These are phyloP conservation scores for Zonotrichia leucophrys DNA, from an alignment of 2,113 vertebrate species.

Conservation along the genomic window DNA sequence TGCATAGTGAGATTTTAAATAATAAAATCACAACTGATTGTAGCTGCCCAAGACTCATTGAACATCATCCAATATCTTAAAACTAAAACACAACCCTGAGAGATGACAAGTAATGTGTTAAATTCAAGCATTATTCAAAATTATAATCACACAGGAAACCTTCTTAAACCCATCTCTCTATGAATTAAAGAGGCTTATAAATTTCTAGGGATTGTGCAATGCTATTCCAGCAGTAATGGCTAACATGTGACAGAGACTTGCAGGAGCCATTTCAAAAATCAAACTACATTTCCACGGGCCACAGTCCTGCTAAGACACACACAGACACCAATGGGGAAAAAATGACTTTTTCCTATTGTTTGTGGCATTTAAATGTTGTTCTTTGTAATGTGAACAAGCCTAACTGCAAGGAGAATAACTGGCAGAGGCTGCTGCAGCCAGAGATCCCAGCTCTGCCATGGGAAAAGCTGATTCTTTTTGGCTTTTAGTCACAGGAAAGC, in stretches of 20 bases:
- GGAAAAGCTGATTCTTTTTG: neutral
- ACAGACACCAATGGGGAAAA: neutral
- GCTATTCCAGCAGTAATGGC: neutral
- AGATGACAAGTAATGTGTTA: neutral
- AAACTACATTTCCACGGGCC: neutral
- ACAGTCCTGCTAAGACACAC: neutral
- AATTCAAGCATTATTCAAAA: neutral
- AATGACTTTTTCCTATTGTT: neutral
- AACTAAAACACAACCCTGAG: neutral
- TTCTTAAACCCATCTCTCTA: slow-evolving; percentile 1
- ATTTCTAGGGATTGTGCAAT: neutral
- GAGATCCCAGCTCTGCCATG: neutral
- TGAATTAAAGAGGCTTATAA: slow-evolving; percentile 44
- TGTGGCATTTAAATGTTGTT: neutral
- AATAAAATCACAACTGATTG: neutral
- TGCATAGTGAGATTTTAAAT: neutral
- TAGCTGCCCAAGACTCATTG: neutral
- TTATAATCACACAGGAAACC: neutral
- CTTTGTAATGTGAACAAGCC: neutral
- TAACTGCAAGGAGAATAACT: neutral
- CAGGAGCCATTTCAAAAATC: slow-evolving; percentile 31
- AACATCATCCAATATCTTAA: neutral
- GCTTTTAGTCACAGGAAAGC: neutral
- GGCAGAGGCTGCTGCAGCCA: neutral
- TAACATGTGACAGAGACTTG: neutral